These are phyloP conservation scores for Apantesis nais DNA, from an alignment of 2,888 invertebrate genomes.

Conservation along the genomic window DNA sequence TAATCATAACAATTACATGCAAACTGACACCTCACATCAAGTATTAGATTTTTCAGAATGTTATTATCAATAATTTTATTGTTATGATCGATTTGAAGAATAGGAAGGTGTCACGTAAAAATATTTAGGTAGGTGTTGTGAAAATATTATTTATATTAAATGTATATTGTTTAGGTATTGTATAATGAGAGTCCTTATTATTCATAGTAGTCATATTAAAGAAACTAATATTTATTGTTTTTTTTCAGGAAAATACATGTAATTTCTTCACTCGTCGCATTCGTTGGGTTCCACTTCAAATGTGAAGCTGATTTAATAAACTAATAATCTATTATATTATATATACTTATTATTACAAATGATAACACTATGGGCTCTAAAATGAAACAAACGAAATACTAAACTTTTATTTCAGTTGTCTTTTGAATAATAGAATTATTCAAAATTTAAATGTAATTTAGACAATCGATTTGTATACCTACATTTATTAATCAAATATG, in stretches of 20 bases:
- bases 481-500: slow-evolving; percentile 20
- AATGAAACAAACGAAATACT: slow-evolving; percentile 34
- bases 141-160: too few relatives aligned
- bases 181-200: neutral
- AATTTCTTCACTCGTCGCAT: slow-evolving; percentile 61
- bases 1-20: slow-evolving; percentile 20
- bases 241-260: slow-evolving; percentile 81
- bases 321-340: slow-evolving; percentile 31
- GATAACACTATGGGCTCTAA: slow-evolving; percentile 28
- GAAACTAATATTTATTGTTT: slow-evolving; percentile 48
- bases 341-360: slow-evolving; percentile 24
- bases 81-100: neutral
- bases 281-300: slow-evolving; percentile 59
- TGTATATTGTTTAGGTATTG: too few relatives aligned
- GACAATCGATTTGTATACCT: slow-evolving; percentile 1
- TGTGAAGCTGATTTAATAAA: slow-evolving; percentile 51
- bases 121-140: neutral
- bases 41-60: slow-evolving; percentile 11
- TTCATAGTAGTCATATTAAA: neutral
- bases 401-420: slow-evolving; percentile 30
- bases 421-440: slow-evolving; percentile 43
- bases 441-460: slow-evolving; percentile 35
- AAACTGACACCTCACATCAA: slow-evolving; percentile 34
- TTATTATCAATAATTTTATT: neutral
- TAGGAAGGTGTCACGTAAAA: neutral